A percentile compares a stretch with the other conserved stretches of the same genome.
Evolutionary conservation across 2,888 invertebrate genomes (phyloP).

Genomic region (Polyploca ridens): DNA sequence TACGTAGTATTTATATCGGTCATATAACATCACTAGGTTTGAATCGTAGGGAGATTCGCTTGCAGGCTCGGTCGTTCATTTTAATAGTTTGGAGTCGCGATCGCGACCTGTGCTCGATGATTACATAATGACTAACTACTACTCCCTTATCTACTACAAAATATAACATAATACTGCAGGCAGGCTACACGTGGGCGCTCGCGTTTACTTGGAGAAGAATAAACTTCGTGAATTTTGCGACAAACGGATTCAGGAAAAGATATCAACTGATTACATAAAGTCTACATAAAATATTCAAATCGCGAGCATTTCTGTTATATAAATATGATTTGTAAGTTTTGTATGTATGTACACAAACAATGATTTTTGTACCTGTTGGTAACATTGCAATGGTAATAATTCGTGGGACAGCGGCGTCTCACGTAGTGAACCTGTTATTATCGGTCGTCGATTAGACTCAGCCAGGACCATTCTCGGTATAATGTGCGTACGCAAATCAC

Average conservation of each 20-base stretch:
- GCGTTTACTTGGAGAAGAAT: neutral
- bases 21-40: slow-evolving; percentile 15
- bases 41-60: slow-evolving; percentile 19
- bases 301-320: no score
- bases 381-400: slow-evolving; percentile 29
- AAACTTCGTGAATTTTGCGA: neutral
- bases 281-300: no score
- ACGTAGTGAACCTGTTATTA: slow-evolving; percentile 45
- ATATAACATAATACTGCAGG: neutral
- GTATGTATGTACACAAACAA: slow-evolving; percentile 37
- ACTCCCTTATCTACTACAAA: slow-evolving; percentile 15
- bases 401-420: slow-evolving; percentile 38
- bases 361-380: slow-evolving; percentile 12
- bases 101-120: slow-evolving; percentile 33
- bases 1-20: slow-evolving; percentile 32
- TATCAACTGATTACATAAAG: no score
- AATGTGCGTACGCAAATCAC: slow-evolving; percentile 72
- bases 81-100: slow-evolving; percentile 40
- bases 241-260: no score
- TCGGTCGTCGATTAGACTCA: slow-evolving; percentile 26
- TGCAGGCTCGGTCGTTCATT: slow-evolving; percentile 32
- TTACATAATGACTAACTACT: slow-evolving; percentile 40
- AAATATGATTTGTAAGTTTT: neutral
- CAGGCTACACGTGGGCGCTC: neutral
- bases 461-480: slow-evolving; percentile 19